phyloP scores from a whole-genome alignment of 2,888 invertebrate species.

The Lasioglossum zephyrum region DNA sequence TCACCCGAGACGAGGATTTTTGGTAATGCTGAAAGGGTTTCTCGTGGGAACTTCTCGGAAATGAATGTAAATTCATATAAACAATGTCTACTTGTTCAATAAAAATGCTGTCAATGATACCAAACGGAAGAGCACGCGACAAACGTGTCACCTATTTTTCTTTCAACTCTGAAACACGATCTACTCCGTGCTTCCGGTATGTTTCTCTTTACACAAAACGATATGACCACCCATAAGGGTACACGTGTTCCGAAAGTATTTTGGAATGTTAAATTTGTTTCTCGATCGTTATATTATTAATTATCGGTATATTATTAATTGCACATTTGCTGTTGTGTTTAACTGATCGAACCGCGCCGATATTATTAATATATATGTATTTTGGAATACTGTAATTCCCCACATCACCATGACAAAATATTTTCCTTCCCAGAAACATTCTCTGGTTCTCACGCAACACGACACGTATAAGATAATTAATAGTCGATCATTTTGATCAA shows the following conservation, averaged over 20 bases:
- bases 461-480: background rate
- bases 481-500: background rate
- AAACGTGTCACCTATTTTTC: slow-evolving; percentile 39
- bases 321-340: no score
- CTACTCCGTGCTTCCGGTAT: slow-evolving; percentile 32
- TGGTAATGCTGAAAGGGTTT: background rate
- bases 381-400: slow-evolving; percentile 39
- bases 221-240: slow-evolving; percentile 64
- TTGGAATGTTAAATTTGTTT: no score
- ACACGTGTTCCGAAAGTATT: slow-evolving; percentile 73
- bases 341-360: no score
- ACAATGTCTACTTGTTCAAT: background rate
- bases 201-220: slow-evolving; percentile 52
- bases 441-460: background rate
- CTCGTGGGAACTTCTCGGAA: background rate
- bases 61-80: background rate
- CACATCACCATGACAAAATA: slow-evolving; percentile 30
- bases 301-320: no score
- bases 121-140: background rate
- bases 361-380: no score
- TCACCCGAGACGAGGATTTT: background rate
- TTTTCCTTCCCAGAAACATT: background rate
- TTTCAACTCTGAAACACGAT: slow-evolving; percentile 39
- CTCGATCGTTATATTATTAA: no score
- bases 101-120: background rate